Evolutionary conservation across 2,797 vertebrate genomes (phyloP).

Genomic region (Oceanodroma leucorhoa): DNA sequence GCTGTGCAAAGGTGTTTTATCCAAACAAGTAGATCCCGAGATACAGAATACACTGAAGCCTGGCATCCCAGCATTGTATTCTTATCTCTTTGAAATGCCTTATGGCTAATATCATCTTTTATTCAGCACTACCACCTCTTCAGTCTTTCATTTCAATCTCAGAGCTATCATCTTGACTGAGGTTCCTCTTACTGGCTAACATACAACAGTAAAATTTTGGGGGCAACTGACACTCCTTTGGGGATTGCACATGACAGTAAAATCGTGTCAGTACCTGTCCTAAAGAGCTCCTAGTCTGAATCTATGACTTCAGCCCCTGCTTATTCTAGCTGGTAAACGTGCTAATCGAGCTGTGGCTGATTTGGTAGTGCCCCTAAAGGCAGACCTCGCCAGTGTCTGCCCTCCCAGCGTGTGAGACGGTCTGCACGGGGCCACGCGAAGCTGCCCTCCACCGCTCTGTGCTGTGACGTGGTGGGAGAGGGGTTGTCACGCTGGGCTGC

Average conservation of each 20-base stretch:
- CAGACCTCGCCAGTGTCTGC: neutral
- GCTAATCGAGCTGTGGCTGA: neutral
- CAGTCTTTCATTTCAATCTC: constrained; percentile 26
- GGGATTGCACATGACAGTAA: neutral
- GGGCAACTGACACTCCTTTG: neutral
- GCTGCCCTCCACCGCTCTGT: neutral
- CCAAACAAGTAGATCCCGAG: neutral
- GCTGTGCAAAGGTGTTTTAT: constrained; percentile 38
- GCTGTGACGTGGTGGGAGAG: neutral
- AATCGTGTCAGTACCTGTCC: neutral
- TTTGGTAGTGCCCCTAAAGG: neutral
- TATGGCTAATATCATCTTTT: neutral
- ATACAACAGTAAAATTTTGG: neutral
- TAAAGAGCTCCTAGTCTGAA: neutral
- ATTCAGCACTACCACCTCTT: neutral
- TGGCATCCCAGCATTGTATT: neutral
- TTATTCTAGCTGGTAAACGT: neutral
- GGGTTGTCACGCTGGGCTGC: neutral
- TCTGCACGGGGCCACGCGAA: rapidly evolving
- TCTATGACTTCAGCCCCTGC: neutral
- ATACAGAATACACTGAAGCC: neutral
- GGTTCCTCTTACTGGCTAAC: neutral
- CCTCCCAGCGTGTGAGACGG: too few relatives aligned
- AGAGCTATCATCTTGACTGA: neutral
- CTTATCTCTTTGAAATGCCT: constrained; percentile 9